These are phyloP conservation scores for Epicampocera succincta DNA, from an alignment of 2,888 invertebrate genomes.

Conservation along the genomic window DNA sequence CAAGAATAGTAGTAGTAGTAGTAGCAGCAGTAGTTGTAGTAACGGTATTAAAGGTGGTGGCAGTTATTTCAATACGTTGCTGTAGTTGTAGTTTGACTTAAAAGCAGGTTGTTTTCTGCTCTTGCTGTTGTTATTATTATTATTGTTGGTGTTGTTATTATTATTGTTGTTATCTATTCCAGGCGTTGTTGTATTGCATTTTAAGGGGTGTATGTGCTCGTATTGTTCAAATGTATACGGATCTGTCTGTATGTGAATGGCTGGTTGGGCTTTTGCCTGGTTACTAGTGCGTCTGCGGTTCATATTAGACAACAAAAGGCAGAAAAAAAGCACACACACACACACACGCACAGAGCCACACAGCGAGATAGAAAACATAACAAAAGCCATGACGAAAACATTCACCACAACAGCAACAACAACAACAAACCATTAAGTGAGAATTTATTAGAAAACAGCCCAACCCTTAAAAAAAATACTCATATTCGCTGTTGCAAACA, in stretches of 20 bases:
- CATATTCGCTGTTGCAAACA: not conserved
- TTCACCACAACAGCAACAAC: conserved; percentile 14
- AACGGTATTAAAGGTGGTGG: conserved; percentile 40
- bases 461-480: conserved; percentile 57
- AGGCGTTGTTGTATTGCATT: conserved; percentile 47
- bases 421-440: conserved; percentile 7
- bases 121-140: conserved; percentile 1
- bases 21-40: too few species aligned
- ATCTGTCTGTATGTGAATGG: conserved; percentile 51
- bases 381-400: conserved; percentile 41
- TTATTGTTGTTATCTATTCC: not conserved
- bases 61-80: conserved; percentile 5
- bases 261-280: conserved; percentile 61
- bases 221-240: conserved; percentile 28
- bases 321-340: too few species aligned
- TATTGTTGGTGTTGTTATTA: conserved; percentile 7
- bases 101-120: conserved; percentile 24
- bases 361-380: conserved; percentile 31
- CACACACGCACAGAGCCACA: too few species aligned
- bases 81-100: conserved; percentile 27
- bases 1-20: conserved; percentile 35
- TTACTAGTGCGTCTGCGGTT: conserved; percentile 69
- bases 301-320: conserved; percentile 50
- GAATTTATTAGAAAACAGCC: conserved; percentile 42
- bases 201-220: conserved; percentile 47